phyloP scores from a whole-genome alignment of 1,140 invertebrate genomes.

The Ceratina japonica region DNA sequence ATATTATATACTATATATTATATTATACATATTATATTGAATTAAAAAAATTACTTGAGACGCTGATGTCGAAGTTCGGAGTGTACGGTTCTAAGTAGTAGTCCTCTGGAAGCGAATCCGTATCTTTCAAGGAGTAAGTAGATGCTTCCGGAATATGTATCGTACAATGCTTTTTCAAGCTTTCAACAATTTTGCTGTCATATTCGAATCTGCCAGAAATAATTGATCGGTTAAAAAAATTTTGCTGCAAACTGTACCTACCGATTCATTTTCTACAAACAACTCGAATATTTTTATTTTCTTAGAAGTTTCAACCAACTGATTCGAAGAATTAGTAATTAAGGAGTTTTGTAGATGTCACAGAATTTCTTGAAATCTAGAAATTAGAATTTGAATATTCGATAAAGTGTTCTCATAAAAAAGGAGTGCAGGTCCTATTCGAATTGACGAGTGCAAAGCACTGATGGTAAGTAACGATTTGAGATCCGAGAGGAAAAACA shows the following conservation, averaged over 20 bases:
- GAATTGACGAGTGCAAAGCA: not conserved
- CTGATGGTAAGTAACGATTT: not conserved
- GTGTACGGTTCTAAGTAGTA: slow-evolving; percentile 63
- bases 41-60: slow-evolving; percentile 34
- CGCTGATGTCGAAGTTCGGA: not conserved
- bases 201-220: slow-evolving; percentile 62
- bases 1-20: too few species aligned
- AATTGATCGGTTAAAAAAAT: not conserved
- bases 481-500: not conserved
- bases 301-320: too few species aligned
- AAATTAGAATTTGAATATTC: not conserved
- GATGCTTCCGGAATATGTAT: slow-evolving; percentile 52
- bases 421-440: not conserved
- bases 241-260: too few species aligned
- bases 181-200: slow-evolving; percentile 56
- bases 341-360: too few species aligned
- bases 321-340: too few species aligned
- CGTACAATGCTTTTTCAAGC: slow-evolving; percentile 62
- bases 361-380: not conserved
- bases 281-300: too few species aligned
- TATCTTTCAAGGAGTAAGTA: slow-evolving; percentile 42
- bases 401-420: not conserved
- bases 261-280: too few species aligned
- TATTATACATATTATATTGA: too few species aligned
- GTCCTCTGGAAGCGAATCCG: slow-evolving; percentile 61